Conservation (phyloP, 1,140 invertebrate genomes). For the Harpegnathos saltator region DNA sequence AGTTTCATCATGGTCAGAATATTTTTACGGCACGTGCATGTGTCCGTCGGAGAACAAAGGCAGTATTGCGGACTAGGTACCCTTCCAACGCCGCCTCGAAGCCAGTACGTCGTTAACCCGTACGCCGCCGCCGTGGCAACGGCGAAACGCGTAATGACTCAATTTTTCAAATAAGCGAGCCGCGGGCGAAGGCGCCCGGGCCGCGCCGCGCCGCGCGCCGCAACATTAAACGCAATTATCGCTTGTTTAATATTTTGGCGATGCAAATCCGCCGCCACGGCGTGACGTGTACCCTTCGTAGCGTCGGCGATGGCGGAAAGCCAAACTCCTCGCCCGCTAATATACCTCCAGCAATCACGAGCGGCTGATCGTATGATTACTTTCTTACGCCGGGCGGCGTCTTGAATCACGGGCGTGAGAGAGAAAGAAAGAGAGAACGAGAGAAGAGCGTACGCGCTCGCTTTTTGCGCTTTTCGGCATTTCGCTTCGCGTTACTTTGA, state of each 20-base stretch:
- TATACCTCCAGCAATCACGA: neutral
- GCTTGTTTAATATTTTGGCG: conserved; percentile 36
- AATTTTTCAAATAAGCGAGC: conserved; percentile 57
- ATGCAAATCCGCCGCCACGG: conserved; percentile 37
- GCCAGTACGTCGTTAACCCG: conserved; percentile 41
- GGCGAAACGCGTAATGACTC: conserved; percentile 54
- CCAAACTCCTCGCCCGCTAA: neutral
- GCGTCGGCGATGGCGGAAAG: conserved; percentile 1
- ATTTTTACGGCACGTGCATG: conserved; percentile 1
- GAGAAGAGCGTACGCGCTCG: neutral
- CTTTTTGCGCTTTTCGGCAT: neutral
- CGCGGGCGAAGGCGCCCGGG: neutral
- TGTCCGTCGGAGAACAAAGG: conserved; percentile 34
- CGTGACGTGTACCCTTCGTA: neutral
- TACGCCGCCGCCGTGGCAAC: conserved; percentile 30
- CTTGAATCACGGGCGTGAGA: no score
- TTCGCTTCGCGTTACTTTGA: conserved; percentile 74
- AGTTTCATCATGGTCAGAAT: neutral
- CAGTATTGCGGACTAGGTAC: conserved; percentile 25
- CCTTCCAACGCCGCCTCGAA: conserved; percentile 5
- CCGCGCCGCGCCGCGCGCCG: neutral
- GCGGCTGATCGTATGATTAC: conserved; percentile 55
- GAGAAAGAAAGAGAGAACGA: neutral
- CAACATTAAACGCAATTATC: conserved; percentile 64
- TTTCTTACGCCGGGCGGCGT: conserved; percentile 55